Evolutionary conservation across 92 coral and sea anemone genomes (phyloP).

Genomic region (Micromussa lordhowensis): DNA sequence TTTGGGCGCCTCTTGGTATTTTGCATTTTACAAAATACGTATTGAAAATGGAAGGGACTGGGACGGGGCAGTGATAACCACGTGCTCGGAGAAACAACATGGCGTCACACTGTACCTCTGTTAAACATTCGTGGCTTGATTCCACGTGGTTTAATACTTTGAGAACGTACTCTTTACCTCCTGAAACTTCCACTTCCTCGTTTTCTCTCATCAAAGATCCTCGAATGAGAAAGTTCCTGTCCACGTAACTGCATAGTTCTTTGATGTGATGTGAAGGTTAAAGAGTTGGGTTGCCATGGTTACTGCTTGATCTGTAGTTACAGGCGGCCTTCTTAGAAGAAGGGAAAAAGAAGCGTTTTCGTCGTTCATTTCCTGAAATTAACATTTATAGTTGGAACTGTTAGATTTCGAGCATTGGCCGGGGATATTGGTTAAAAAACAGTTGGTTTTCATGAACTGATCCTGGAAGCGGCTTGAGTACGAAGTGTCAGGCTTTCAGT

Average conservation of each 20-base stretch:
- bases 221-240: conserved; percentile 56
- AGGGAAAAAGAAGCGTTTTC: not conserved
- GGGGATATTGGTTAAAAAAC: no score
- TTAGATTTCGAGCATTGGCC: no score
- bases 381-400: no score
- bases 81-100: conserved; percentile 39
- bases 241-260: conserved; percentile 65
- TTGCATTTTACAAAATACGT: conserved; percentile 31
- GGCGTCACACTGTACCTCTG: conserved; percentile 13
- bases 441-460: no score
- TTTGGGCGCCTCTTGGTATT: not conserved
- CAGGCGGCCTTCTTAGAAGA: conserved; percentile 42
- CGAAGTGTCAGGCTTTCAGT: no score
- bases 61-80: conserved; percentile 26
- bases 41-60: conserved; percentile 22
- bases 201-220: conserved; percentile 29
- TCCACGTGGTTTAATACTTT: conserved; percentile 28
- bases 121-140: conserved; percentile 13
- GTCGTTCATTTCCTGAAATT: not conserved
- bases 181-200: not conserved
- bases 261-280: conserved; percentile 26
- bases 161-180: conserved; percentile 23
- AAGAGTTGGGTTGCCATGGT: conserved; percentile 61
- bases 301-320: conserved; percentile 48
- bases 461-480: no score